Base-by-base conservation (phyloP, 2,888 invertebrate species). In the Dryobota labecula region DNA sequence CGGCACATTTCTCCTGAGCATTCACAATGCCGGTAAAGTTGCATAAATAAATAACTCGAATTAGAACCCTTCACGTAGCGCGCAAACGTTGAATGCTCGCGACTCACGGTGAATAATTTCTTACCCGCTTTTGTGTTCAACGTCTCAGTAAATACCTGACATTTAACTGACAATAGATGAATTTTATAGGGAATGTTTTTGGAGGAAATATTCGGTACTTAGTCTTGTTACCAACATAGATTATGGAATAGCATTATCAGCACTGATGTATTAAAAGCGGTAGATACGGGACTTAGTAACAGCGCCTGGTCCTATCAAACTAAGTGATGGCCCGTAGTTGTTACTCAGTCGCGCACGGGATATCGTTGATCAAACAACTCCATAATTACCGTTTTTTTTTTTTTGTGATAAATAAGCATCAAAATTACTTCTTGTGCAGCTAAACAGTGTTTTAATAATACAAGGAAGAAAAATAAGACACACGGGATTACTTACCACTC, bases 41-140 rank as follows among this genome's bases (percentile, higher is more conserved):
- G 92, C 90, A 92, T 93, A 91, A 93, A 93, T 93, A 93, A 94
- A 92, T 93, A 92, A 90, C 86, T 90, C 84, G 88, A 91, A 92
- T 91, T 90, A 90, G 89, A 90, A 90, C 93, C 93, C 92, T 91
- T 90, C 87, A 86, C 87, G 86, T 88, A 87, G 84, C 89, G 88
- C 87, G 84, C 86, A 86, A 86, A 85, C 85, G 83, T 75, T 85
- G 87, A 90, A 89, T 87, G 87, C 84, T 86, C 76, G 84, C 76
- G 85, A 84, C 84, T 87, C 81, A 87, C 85, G 79, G 85, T 88
- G 88, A 91, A 90, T 91, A 90, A 90, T 91, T 89, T 86, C 87
- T 84, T 81, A 83, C 82, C 73, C 82, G 84, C 86, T 86, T 88
- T 89, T 89, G 84, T 87, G 84, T 78, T 87, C 85, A 80, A 82